phyloP scores from a whole-genome alignment of 2,797 vertebrate genomes.

The Pterois miles region DNA sequence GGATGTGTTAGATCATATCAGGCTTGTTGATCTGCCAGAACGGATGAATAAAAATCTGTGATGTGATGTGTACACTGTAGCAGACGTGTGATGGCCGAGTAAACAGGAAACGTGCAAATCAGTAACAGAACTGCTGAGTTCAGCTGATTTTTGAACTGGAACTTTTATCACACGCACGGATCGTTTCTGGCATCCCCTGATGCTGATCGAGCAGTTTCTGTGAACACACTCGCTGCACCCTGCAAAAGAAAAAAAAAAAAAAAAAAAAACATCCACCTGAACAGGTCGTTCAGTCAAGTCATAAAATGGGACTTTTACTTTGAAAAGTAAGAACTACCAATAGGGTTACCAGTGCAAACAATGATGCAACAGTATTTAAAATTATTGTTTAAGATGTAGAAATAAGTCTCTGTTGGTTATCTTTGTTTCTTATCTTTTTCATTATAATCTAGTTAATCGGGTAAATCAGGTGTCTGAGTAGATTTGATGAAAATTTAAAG shows the following conservation, averaged over 20 bases:
- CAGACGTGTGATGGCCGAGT: neutral
- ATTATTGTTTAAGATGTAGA: neutral
- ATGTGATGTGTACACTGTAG: slow-evolving; percentile 7
- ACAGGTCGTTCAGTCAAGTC: neutral
- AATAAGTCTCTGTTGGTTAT: neutral
- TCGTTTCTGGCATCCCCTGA: slow-evolving; percentile 37
- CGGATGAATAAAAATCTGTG: slow-evolving; percentile 28
- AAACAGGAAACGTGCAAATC: slow-evolving; percentile 59
- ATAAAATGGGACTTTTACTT: neutral
- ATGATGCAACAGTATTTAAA: neutral
- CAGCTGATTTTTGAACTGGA: slow-evolving; percentile 53
- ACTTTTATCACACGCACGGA: slow-evolving; percentile 47
- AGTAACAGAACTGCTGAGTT: slow-evolving; percentile 71
- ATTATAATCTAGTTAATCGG: too few relatives aligned
- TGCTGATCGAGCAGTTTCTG: slow-evolving; percentile 55
- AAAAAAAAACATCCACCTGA: neutral
- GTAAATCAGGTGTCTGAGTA: too few relatives aligned
- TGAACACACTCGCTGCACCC: slow-evolving; percentile 4
- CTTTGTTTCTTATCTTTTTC: too few relatives aligned
- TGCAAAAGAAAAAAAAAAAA: neutral
- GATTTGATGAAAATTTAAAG: neutral
- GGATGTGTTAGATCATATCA: slow-evolving; percentile 37
- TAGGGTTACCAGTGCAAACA: neutral
- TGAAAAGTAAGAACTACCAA: neutral
- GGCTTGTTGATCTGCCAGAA: slow-evolving; percentile 27